phyloP scores from a whole-genome alignment of 2,113 vertebrate species.

The Chaenocephalus aceratus region DNA sequence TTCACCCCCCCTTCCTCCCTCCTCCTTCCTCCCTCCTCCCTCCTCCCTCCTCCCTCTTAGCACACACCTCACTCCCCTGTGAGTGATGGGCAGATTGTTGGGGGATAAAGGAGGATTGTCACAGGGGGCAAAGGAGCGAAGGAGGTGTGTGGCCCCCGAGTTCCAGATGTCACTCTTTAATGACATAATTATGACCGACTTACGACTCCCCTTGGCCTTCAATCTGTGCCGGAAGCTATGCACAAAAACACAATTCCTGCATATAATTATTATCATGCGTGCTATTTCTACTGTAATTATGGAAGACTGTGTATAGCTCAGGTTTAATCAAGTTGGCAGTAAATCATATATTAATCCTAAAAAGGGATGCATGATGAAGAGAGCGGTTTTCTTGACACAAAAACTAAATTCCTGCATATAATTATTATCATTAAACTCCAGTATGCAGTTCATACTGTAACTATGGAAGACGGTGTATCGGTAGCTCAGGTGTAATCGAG shows the following conservation, averaged over 20 bases:
- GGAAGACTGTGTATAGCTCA: background rate
- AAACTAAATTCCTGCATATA: too few species aligned
- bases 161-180: conserved; percentile 79
- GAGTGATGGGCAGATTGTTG: conserved; percentile 68
- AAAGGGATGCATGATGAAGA: too few species aligned
- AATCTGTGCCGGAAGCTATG: conserved; percentile 35
- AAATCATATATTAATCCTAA: too few species aligned
- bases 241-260: conserved; percentile 11
- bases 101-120: conserved; percentile 64
- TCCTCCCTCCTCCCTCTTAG: background rate
- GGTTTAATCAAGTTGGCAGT: too few species aligned
- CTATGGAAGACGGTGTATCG: background rate
- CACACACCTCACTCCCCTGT: conserved; percentile 7
- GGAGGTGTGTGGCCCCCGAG: conserved; percentile 59
- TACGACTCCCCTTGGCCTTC: conserved; percentile 65
- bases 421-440: too few species aligned
- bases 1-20: conserved; percentile 63
- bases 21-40: background rate
- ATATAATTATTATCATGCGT: conserved; percentile 42
- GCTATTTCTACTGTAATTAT: conserved; percentile 20
- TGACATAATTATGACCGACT: conserved; percentile 70
- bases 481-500: conserved; percentile 5
- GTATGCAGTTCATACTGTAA: too few species aligned
- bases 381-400: too few species aligned
- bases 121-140: conserved; percentile 60